These are phyloP conservation scores for Cryptomyrus ogoouensis DNA, from an alignment of 2,113 vertebrate genomes.

Conservation along the genomic window DNA sequence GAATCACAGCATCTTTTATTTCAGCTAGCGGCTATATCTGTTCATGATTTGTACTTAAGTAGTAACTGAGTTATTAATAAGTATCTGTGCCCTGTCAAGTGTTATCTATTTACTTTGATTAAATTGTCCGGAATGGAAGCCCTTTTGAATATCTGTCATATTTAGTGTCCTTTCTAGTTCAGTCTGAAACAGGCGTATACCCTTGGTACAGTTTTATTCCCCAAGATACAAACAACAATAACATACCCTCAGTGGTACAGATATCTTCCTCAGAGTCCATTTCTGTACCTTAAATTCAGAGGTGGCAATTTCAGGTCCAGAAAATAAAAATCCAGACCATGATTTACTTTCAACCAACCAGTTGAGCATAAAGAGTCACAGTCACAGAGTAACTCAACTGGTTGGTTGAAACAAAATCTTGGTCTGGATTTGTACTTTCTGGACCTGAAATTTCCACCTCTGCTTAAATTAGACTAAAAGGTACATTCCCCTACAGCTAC, in stretches of 20 bases:
- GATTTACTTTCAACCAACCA: too few relatives aligned
- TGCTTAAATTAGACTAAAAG: neutral
- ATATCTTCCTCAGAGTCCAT: neutral
- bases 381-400: too few relatives aligned
- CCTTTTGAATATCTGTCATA: neutral
- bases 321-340: too few relatives aligned
- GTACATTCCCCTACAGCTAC: neutral
- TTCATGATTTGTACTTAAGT: neutral
- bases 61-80: neutral
- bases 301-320: too few relatives aligned
- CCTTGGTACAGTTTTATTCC: neutral
- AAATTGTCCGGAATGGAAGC: neutral
- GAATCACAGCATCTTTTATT: neutral
- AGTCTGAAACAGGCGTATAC: neutral
- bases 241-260: neutral
- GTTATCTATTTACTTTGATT: neutral
- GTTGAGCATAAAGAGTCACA: too few relatives aligned
- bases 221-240: neutral
- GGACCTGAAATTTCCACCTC: too few relatives aligned
- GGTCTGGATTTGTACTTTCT: too few relatives aligned
- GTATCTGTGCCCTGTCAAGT: neutral
- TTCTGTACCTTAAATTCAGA: neutral
- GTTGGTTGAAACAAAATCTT: too few relatives aligned
- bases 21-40: neutral
- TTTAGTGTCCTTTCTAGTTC: neutral